Percentiles rank a stretch among this genome's conserved stretches.
phyloP scores from a whole-genome alignment of 1,140 invertebrate species.

The Tenebrio molitor region DNA sequence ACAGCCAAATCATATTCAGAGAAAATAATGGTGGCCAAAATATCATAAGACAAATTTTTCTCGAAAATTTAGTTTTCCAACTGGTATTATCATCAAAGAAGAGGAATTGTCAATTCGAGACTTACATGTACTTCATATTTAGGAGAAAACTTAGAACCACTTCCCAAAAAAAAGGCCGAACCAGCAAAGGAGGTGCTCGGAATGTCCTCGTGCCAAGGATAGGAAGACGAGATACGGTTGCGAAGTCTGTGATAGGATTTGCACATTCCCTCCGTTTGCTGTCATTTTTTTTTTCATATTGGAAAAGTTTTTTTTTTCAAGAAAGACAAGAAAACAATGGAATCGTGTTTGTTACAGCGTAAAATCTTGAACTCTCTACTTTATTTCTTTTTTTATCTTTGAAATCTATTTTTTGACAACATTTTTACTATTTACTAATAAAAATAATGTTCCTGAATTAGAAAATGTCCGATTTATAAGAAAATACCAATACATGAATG shows the following conservation, averaged over 20 bases:
- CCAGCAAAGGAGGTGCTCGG: no score
- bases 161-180: slow-evolving; percentile 1
- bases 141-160: not conserved
- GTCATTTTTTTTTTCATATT: not conserved
- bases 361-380: not conserved
- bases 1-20: slow-evolving; percentile 41
- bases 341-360: slow-evolving; percentile 1
- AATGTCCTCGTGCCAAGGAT: not conserved
- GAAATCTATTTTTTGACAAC: slow-evolving; percentile 4
- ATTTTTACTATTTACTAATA: slow-evolving; percentile 15
- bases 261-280: not conserved
- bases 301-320: not conserved
- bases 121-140: not conserved
- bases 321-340: slow-evolving; percentile 4
- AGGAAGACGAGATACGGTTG: slow-evolving; percentile 6
- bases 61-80: slow-evolving; percentile 9
- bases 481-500: slow-evolving; percentile 6
- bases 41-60: slow-evolving; percentile 3
- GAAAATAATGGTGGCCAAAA: slow-evolving; percentile 9
- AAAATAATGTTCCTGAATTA: slow-evolving; percentile 12
- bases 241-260: not conserved
- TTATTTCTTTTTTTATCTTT: slow-evolving; percentile 6
- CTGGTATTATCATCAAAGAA: not conserved
- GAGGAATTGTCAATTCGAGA: not conserved
- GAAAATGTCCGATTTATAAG: slow-evolving; percentile 23